These are phyloP conservation scores for Drosophila yakuba DNA, from an alignment of 1,140 invertebrate species.

Conservation along the genomic window DNA sequence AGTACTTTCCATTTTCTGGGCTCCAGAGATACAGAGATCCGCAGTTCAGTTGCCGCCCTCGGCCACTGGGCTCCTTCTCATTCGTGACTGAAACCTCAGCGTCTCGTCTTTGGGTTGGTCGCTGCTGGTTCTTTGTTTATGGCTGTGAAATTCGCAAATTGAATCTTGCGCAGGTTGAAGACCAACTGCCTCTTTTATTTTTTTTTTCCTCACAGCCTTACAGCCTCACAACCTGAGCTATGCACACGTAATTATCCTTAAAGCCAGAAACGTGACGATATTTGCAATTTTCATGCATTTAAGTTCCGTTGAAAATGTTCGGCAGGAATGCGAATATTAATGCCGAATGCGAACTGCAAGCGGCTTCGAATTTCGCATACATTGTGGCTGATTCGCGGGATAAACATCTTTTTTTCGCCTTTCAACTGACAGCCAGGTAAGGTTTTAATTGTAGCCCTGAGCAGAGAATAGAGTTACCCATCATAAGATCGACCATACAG, in stretches of 20 bases:
- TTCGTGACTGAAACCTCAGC: slow-evolving; percentile 35
- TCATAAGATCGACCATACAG: no score
- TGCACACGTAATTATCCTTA: slow-evolving; percentile 73
- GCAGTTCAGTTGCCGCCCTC: neutral
- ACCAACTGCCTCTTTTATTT: slow-evolving; percentile 1
- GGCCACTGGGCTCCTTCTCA: slow-evolving; percentile 22
- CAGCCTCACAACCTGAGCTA: slow-evolving; percentile 33
- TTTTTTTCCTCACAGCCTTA: neutral
- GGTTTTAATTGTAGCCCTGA: slow-evolving; percentile 25
- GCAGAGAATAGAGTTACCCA: neutral
- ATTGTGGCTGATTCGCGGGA: slow-evolving; percentile 13
- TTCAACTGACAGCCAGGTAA: slow-evolving; percentile 4
- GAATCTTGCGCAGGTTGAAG: slow-evolving; percentile 49
- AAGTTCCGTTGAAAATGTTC: slow-evolving; percentile 48
- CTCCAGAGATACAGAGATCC: neutral
- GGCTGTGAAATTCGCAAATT: slow-evolving; percentile 63
- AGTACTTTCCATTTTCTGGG: slow-evolving; percentile 54
- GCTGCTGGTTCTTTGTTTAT: slow-evolving; percentile 54
- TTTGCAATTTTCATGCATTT: slow-evolving; percentile 66
- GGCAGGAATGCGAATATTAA: slow-evolving; percentile 64
- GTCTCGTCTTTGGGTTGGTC: neutral
- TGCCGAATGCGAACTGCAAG: slow-evolving; percentile 38
- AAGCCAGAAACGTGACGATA: slow-evolving; percentile 74
- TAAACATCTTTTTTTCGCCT: slow-evolving; percentile 8
- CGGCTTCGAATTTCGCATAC: slow-evolving; percentile 18